Base-by-base conservation (phyloP, 2,888 invertebrate species). In the Silvanus unidentatus region DNA sequence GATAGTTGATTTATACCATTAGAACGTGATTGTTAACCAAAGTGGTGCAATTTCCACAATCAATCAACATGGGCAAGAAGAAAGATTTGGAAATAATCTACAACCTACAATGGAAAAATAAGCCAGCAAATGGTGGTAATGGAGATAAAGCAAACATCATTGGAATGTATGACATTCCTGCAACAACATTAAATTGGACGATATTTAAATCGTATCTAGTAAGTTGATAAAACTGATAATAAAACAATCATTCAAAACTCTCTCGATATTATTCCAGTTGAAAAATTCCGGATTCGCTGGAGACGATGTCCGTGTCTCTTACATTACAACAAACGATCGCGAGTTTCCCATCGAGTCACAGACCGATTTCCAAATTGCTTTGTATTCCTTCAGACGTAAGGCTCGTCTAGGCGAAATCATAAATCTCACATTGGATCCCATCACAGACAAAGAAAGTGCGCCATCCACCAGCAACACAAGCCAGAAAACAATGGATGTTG, bases 171-270 rank as follows among this genome's bases (percentile, higher is more conserved):
- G 74, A 74, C 55, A 67, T 70, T 30, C 69, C 71, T 2, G 64
- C 70, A 28, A 68, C 70, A 10, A 71, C 72, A 36, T 52, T 71
- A 38, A 69, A 69, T 58, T 73, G 70, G 67, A 65, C 67, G 45
- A 65, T 63, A 39, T 74, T 74, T 49, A 73, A 73, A 58, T 69
- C 71, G 2, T 74, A 74, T 54, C 57, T 74, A 66, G 74, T 74
- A 63, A 63, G 62, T 55, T 29, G 22, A 5, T 13, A n/a, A 5
- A 32, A 8, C n/a, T 32, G 5, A 5, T 22, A 22, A 22, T 22
- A 22, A 22, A 22, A 32, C 4, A 32, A 32, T 32, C 11, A 12
- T 8, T n/a, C n/a, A 32, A 32, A 8, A 32, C n/a, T 32, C n/a
- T 32, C 11, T 3, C 3, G n/a, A 12, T 5, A 12, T 40, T 16